Conservation (phyloP, 2,888 invertebrate genomes). For the Capitulum mitella region DNA sequence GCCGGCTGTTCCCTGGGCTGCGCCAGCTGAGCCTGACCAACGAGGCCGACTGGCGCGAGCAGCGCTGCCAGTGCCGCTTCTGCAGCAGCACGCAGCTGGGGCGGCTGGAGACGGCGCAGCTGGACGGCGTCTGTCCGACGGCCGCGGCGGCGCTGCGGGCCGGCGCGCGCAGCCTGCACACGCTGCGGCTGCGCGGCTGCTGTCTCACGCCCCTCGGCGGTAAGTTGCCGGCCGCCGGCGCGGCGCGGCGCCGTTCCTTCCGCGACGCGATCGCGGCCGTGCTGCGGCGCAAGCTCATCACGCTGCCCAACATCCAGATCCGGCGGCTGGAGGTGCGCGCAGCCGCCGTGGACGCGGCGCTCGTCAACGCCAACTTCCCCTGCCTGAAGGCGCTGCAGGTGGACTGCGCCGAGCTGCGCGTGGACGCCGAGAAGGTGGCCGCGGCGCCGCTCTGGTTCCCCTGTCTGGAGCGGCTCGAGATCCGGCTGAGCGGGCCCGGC, state of each 20-base stretch:
- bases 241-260: constrained; percentile 56
- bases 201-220: constrained; percentile 70
- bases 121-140: constrained; percentile 77
- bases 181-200: not conserved
- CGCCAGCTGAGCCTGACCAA: not conserved
- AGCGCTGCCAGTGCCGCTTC: not conserved
- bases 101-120: constrained; percentile 47
- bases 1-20: not conserved
- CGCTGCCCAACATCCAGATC: constrained; percentile 11
- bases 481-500: constrained; percentile 57
- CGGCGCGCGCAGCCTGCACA: not conserved
- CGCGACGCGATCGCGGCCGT: constrained; percentile 39
- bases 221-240: constrained; percentile 71
- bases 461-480: constrained; percentile 83
- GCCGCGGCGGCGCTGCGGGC: constrained; percentile 64
- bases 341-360: not conserved
- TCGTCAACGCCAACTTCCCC: constrained; percentile 13
- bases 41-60: not conserved
- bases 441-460: constrained; percentile 43
- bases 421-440: not conserved
- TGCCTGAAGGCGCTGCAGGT: not conserved
- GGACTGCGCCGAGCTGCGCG: not conserved
- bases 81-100: not conserved
- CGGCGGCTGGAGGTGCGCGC: constrained; percentile 21
- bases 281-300: not conserved